A percentile compares a stretch with the other conserved stretches of the same genome.
Evolutionary conservation across 1,140 invertebrate species (phyloP).

Genomic region (Diuraphis noxia): DNA sequence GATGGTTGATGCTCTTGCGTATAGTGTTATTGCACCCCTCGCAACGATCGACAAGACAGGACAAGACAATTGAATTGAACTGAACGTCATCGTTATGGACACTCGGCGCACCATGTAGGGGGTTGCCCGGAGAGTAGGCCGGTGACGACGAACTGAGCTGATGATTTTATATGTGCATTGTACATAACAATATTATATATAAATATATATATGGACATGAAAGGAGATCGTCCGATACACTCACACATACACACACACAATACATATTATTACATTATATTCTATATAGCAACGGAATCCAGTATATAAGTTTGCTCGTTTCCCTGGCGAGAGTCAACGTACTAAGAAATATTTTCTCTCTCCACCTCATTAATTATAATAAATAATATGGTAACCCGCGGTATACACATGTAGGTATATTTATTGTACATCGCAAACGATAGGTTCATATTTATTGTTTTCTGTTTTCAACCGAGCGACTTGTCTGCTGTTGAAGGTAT

Average conservation of each 20-base stretch:
- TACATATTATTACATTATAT: neutral
- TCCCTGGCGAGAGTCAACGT: slow-evolving; percentile 28
- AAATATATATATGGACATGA: neutral
- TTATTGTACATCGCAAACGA: neutral
- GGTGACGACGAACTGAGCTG: neutral
- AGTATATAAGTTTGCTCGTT: neutral
- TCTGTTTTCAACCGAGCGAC: neutral
- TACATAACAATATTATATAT: neutral
- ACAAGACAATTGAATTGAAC: slow-evolving; percentile 25
- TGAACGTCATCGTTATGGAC: neutral
- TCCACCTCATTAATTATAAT: neutral
- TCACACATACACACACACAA: neutral
- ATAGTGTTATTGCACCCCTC: slow-evolving; percentile 16
- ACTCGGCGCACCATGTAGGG: slow-evolving; percentile 17
- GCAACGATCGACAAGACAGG: neutral
- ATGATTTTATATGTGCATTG: neutral
- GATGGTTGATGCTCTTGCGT: neutral
- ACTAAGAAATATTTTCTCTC: slow-evolving; percentile 43
- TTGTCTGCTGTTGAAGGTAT: neutral
- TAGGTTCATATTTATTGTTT: neutral
- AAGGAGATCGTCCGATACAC: slow-evolving; percentile 19
- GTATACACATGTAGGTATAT: neutral
- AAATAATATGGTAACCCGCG: neutral
- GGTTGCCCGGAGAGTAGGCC: neutral
- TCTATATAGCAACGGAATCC: slow-evolving; percentile 26